A percentile compares a stretch with the other conserved stretches of the same genome.
These are phyloP conservation scores for Panzeria rudis DNA, from an alignment of 2,888 invertebrate genomes.

Conservation along the genomic window DNA sequence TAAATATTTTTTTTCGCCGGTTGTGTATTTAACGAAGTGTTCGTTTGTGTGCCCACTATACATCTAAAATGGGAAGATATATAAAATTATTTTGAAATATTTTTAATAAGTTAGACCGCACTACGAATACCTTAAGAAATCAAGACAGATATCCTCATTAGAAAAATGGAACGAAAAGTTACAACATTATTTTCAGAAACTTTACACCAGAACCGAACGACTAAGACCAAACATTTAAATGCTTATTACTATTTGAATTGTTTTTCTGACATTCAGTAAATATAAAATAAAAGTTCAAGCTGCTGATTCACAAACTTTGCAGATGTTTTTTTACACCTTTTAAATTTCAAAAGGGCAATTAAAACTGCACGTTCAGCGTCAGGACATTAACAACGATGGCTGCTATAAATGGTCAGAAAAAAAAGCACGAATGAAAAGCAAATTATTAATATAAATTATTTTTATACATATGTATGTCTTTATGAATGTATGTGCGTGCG, in stretches of 20 bases:
- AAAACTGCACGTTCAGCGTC: conserved; percentile 51
- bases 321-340: not conserved
- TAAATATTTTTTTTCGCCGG: not conserved
- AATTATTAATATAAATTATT: conserved; percentile 61
- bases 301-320: not conserved
- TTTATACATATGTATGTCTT: not conserved
- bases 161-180: too few relatives aligned
- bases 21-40: too few relatives aligned
- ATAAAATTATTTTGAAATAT: not conserved
- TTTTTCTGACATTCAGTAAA: too few relatives aligned
- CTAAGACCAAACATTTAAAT: too few relatives aligned
- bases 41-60: not conserved
- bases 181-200: too few relatives aligned
- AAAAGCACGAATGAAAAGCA: conserved; percentile 35
- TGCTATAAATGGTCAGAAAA: conserved; percentile 5
- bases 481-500: too few relatives aligned
- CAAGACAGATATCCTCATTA: too few relatives aligned
- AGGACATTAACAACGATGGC: conserved; percentile 24
- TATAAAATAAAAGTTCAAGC: not conserved
- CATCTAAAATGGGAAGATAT: too few relatives aligned
- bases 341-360: conserved; percentile 62
- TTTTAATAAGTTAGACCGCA: not conserved
- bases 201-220: too few relatives aligned
- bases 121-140: not conserved
- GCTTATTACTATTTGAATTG: too few relatives aligned